Base-by-base conservation (phyloP, 1,140 invertebrate genomes). In the Goniozus legneri region DNA sequence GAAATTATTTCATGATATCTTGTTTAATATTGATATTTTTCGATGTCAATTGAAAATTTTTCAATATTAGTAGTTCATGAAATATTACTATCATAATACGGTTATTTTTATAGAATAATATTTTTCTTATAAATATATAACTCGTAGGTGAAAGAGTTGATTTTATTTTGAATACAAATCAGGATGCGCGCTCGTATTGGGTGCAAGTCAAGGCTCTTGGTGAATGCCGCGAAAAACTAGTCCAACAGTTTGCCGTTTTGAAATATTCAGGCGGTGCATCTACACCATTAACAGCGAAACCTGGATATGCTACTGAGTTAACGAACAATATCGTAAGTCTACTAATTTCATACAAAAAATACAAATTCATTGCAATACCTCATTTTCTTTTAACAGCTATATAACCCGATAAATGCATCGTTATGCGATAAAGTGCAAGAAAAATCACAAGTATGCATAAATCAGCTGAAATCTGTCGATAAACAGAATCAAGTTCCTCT, bases 401-500 rank as follows among this genome's bases (percentile, higher is more conserved):
- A 87, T 76, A 88, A 88, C 69, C 84, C 84, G 45, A 69, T 87
- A 77, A 84, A 87, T 60, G 84, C 83, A 31, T 79, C 80, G 69
- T 86, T 85, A 73, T 50, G 47, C 6, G 3, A 31, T 13, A 20
- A 18, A 12, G 86, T 64, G 69, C 1, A 73, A 50, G 72, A 79
- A 50, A 78, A 85, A 56, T 77, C 80, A 44, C 84, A 83, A 20
- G 79, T 89, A 60, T 88, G 86, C 65, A 80, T 87, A n/a, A 87
- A 82, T 67, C 84, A 88, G 67, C 67, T 88, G 61, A 86, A 87
- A 69, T 84, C 83, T 54, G 81, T 84, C 32, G 72, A 67, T 58
- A 71, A 78, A 56, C 80, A 84, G 37, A 84, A 85, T 57, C 78
- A 79, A 42, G 84, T 80, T n/a, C 78, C 87, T 24, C 70, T 88